A percentile compares a stretch with the other conserved stretches of the same genome.
phyloP scores from a whole-genome alignment of 1,140 invertebrate genomes.

The Alviniconcha marisindica region DNA sequence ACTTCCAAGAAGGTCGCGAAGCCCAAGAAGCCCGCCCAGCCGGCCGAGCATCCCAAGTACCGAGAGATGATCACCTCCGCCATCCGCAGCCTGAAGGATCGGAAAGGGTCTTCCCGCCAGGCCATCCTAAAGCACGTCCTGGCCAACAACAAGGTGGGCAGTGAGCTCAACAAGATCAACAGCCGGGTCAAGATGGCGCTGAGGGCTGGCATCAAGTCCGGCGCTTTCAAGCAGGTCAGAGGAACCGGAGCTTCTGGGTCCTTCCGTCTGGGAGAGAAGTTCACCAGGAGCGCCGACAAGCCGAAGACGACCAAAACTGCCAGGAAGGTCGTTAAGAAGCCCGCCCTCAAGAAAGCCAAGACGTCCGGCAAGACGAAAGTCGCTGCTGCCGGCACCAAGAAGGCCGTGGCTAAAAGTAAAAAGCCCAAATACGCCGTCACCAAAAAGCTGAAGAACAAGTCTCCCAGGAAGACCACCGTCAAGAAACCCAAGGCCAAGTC shows the following conservation, averaged over 20 bases:
- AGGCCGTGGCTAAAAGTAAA: constrained; percentile 33
- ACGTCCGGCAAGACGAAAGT: constrained; percentile 24
- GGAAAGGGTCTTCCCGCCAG: constrained; percentile 54
- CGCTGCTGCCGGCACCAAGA: constrained; percentile 48
- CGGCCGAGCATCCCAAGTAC: constrained; percentile 50
- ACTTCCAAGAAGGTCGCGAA: constrained; percentile 53
- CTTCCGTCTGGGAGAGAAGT: constrained; percentile 26
- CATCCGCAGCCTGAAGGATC: constrained; percentile 28
- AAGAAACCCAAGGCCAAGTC: constrained; percentile 34
- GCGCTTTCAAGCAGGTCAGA: constrained; percentile 66
- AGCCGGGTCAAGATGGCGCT: constrained; percentile 65
- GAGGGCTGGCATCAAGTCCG: constrained; percentile 58
- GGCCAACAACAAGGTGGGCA: constrained; percentile 66
- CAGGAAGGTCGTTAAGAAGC: constrained; percentile 45
- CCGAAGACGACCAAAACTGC: constrained; percentile 33
- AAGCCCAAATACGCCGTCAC: constrained; percentile 33
- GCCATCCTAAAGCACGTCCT: constrained; percentile 70
- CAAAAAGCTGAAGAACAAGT: constrained; percentile 46
- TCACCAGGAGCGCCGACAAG: constrained; percentile 37
- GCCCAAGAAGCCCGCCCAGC: constrained; percentile 44
- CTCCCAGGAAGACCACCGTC: constrained; percentile 31
- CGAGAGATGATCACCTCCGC: constrained; percentile 32
- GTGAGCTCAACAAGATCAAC: constrained; percentile 60
- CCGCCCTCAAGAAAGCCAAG: constrained; percentile 39
- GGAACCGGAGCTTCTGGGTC: constrained; percentile 67